Evolutionary conservation across 2,888 invertebrate genomes (phyloP).

Genomic region (Lycocerus yunnanus): DNA sequence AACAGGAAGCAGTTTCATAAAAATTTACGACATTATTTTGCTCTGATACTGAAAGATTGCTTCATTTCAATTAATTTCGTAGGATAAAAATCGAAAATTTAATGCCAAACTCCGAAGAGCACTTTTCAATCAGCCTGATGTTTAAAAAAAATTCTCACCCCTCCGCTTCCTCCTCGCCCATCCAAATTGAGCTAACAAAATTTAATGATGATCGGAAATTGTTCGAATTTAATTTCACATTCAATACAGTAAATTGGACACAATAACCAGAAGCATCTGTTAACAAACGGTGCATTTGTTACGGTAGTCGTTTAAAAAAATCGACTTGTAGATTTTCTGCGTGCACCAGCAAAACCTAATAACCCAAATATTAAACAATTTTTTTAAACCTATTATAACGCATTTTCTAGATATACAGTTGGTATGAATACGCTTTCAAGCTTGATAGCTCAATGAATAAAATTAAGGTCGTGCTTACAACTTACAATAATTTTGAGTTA

Average conservation of each 20-base stretch:
- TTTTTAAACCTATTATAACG: background rate
- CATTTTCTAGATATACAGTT: background rate
- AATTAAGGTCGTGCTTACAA: conserved; percentile 8
- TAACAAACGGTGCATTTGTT: conserved; percentile 8
- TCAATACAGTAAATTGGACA: background rate
- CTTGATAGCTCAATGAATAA: conserved; percentile 1
- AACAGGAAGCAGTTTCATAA: background rate
- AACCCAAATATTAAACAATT: conserved; percentile 11
- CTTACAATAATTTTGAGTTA: background rate
- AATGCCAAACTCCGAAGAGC: background rate
- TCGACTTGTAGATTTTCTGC: conserved; percentile 4
- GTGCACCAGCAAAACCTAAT: conserved; percentile 7
- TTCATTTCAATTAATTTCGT: background rate
- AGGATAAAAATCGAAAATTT: background rate
- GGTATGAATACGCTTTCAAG: background rate
- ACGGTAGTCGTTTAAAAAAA: conserved; percentile 4
- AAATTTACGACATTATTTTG: background rate
- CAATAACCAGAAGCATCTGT: background rate
- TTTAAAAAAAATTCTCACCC: background rate
- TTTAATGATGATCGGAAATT: background rate
- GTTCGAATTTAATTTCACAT: background rate
- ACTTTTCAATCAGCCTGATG: background rate
- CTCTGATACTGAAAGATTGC: background rate
- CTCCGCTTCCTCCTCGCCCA: background rate
- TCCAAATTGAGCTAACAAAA: background rate